Evolutionary conservation across 2,888 invertebrate species (phyloP), one percentile per base, ranked within the genome.

Genomic region (Tiphia femorata): DNA sequence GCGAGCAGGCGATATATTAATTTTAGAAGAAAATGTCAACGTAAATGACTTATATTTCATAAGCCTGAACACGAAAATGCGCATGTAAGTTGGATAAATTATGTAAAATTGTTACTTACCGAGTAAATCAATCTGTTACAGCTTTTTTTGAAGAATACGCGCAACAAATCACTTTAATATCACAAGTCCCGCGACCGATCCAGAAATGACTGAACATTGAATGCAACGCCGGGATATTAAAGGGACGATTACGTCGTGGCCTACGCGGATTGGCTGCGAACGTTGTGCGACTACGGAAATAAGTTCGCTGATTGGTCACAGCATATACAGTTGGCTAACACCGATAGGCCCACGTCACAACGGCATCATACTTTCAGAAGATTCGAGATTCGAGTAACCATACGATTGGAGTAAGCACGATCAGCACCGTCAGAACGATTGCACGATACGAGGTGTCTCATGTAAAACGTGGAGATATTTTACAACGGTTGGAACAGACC

Each of bases 261-360:
- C 82, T 48, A 73, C 76, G 73, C 20, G 76, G 83, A 90, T 90
- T 90, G 90, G 90, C 78, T 62, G 61, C 75, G 67, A 71, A 75
- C 12, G 71, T 77, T 70, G 77, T 83, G 71, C 63, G 61, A 63
- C 58, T 77, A 67, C 67, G 74, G 79, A 78, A 80, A 70, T 54
- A 84, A 81, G 77, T 43, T 73, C 75, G 72, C 7, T 73, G 79
- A 88, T 90, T 90, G 88, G 89, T 75, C 58, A 57, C 76, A 66
- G 72, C 77, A 25, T 70, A 83, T 72, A 82, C 85, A 88, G 88
- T 88, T 89, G 90, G 87, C 88, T 78, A 38, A 23, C 67, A 70
- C 41, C 73, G 64, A 90, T 91, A 90, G 91, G 91, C 88, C 88
- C 90, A 91, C 90, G 90, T 90, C 84, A 64, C 68, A 79, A 67